phyloP scores from a whole-genome alignment of 2,888 invertebrate genomes.

The Drosophila borborema region DNA sequence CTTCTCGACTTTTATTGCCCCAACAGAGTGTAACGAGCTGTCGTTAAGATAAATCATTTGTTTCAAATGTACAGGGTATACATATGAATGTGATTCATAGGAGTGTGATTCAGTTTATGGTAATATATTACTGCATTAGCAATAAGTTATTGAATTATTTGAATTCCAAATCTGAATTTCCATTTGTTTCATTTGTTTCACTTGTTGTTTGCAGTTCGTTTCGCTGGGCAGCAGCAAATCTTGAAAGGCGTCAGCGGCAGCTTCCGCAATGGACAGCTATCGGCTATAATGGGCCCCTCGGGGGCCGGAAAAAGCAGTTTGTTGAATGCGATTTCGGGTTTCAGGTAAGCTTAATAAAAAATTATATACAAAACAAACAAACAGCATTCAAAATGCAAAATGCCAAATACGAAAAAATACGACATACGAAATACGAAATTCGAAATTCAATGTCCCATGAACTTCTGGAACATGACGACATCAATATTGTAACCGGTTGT shows the following conservation, averaged over 20 bases:
- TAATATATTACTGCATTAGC: neutral
- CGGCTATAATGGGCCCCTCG: conserved; percentile 90
- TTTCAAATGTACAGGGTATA: neutral
- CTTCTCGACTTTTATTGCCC: conserved; percentile 3
- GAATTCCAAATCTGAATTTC: conserved; percentile 2
- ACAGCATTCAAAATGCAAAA: conserved; percentile 10
- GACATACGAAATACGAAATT: neutral
- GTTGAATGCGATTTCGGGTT: conserved; percentile 91
- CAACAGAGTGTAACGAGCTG: neutral
- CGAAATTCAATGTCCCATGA: conserved; percentile 10
- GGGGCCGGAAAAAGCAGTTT: conserved; percentile 92
- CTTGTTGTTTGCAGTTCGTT: conserved; percentile 83
- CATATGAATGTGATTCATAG: neutral
- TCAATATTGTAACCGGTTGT: conserved; percentile 48
- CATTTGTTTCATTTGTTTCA: conserved; percentile 11
- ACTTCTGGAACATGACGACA: conserved; percentile 14
- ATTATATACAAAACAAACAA: neutral
- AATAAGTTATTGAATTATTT: neutral
- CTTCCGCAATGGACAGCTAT: conserved; percentile 88
- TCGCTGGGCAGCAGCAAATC: conserved; percentile 86
- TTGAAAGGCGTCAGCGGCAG: conserved; percentile 88
- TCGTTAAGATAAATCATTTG: neutral
- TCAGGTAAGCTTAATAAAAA: conserved; percentile 86
- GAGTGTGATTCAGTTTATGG: neutral
- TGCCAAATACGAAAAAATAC: neutral